phyloP scores from a whole-genome alignment of 2,797 vertebrate species.

The Enteromius viviparus region DNA sequence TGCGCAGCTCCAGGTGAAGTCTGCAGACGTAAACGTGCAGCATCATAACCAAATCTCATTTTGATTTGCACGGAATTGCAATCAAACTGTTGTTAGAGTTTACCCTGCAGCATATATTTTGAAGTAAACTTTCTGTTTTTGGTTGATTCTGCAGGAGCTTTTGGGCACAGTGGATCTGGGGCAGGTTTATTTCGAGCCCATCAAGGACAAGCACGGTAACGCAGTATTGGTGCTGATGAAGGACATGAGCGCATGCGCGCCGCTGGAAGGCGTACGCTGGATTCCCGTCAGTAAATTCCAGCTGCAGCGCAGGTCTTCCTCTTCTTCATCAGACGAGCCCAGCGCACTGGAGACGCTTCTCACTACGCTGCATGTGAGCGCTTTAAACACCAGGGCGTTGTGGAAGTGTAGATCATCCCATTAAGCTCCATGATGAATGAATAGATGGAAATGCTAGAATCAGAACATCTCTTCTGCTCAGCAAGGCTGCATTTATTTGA shows the following conservation, averaged over 20 bases:
- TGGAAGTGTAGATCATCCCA: neutral
- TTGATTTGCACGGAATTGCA: no score
- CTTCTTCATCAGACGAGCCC: slow-evolving; percentile 85
- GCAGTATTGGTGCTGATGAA: slow-evolving; percentile 87
- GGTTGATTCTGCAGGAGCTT: slow-evolving; percentile 74
- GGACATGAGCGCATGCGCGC: slow-evolving; percentile 82
- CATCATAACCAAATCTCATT: neutral
- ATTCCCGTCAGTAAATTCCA: slow-evolving; percentile 86
- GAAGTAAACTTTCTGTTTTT: neutral
- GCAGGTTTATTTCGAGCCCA: slow-evolving; percentile 88
- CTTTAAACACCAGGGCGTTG: neutral
- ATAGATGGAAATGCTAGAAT: neutral
- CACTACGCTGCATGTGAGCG: slow-evolving; percentile 85
- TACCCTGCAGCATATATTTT: neutral
- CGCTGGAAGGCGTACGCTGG: slow-evolving; percentile 86
- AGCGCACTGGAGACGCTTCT: slow-evolving; percentile 87
- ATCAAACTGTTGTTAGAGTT: neutral
- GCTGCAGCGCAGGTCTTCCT: slow-evolving; percentile 87
- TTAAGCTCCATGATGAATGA: neutral
- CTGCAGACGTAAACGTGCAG: neutral
- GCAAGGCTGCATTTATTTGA: neutral
- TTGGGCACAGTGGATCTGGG: slow-evolving; percentile 89
- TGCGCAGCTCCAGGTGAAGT: slow-evolving; percentile 83
- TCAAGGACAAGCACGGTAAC: slow-evolving; percentile 92
- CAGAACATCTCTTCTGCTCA: neutral